Evolutionary conservation across 2,113 vertebrate species (phyloP).

Genomic region (Plecturocebus donacophilus): DNA sequence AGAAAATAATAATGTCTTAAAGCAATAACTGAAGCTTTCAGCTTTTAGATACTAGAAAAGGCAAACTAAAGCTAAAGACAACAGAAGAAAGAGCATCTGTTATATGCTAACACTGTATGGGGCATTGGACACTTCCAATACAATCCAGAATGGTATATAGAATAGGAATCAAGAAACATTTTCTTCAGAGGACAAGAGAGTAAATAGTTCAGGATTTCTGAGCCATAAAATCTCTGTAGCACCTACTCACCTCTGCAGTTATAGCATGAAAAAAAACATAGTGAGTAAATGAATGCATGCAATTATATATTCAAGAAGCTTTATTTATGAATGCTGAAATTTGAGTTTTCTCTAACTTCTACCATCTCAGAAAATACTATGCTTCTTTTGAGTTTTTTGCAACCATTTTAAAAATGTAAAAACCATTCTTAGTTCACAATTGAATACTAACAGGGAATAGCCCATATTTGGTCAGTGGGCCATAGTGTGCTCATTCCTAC

Average conservation of each 20-base stretch:
- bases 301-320: neutral
- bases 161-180: no score
- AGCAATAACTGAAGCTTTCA: neutral
- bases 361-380: neutral
- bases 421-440: neutral
- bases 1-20: neutral
- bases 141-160: neutral
- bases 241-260: no score
- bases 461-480: neutral
- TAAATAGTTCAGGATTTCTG: neutral
- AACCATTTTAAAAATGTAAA: neutral
- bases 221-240: neutral
- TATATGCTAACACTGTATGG: fast-evolving
- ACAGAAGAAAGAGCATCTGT: no score
- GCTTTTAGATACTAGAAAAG: neutral
- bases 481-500: neutral
- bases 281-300: neutral
- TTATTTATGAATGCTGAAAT: neutral
- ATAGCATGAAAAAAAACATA: neutral
- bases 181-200: neutral
- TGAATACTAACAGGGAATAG: neutral
- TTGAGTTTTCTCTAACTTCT: neutral
- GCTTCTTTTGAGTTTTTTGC: neutral
- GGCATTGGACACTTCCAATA: fast-evolving
- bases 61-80: neutral